Percentiles rank a stretch among this genome's conserved stretches.
phyloP scores from a whole-genome alignment of 2,113 vertebrate species.

The Oplegnathus fasciatus region DNA sequence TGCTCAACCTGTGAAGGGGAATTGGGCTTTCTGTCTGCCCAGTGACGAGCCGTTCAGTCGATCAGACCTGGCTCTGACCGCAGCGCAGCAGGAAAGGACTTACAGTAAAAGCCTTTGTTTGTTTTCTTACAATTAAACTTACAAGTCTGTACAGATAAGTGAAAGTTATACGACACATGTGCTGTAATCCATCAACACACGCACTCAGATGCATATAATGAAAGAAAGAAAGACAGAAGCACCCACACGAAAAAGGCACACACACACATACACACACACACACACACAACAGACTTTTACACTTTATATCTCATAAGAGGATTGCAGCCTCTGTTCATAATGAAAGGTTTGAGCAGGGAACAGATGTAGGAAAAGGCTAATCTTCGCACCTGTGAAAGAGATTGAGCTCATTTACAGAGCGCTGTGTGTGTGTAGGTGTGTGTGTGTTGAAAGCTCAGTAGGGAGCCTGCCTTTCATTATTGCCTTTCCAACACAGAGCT shows the following conservation, averaged over 20 bases:
- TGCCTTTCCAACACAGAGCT: constrained; percentile 41
- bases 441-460: constrained; percentile 54
- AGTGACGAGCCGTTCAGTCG: constrained; percentile 30
- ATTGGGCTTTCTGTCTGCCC: constrained; percentile 28
- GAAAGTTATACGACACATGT: constrained; percentile 29
- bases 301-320: constrained; percentile 61
- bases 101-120: constrained; percentile 39
- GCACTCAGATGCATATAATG: constrained; percentile 21
- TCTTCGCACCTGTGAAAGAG: constrained; percentile 75
- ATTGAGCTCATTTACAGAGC: constrained; percentile 66
- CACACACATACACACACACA: not conserved
- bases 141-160: not conserved
- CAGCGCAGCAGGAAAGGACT: constrained; percentile 53
- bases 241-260: not conserved
- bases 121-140: constrained; percentile 35
- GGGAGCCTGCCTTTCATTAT: constrained; percentile 63
- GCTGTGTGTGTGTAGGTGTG: constrained; percentile 27
- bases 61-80: constrained; percentile 54
- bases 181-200: constrained; percentile 5
- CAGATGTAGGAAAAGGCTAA: constrained; percentile 76
- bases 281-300: constrained; percentile 33
- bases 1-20: constrained; percentile 23
- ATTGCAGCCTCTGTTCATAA: constrained; percentile 62
- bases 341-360: constrained; percentile 68
- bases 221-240: constrained; percentile 5